Evolutionary conservation across 2,797 vertebrate genomes (phyloP).

Genomic region (Epinephelus malabaricus): DNA sequence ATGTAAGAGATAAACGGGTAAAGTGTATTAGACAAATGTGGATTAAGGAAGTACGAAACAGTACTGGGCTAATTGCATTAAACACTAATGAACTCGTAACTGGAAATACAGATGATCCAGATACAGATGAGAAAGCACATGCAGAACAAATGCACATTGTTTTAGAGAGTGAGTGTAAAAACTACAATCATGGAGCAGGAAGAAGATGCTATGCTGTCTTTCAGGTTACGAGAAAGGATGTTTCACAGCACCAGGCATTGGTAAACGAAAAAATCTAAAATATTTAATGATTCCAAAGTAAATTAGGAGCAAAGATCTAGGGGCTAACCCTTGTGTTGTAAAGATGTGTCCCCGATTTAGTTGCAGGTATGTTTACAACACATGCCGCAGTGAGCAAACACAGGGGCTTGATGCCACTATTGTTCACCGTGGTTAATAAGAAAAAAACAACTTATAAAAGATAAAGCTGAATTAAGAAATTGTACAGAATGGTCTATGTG

Average conservation of each 20-base stretch:
- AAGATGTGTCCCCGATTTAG: background rate
- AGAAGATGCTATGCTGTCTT: background rate
- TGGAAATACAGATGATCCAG: slow-evolving; percentile 1
- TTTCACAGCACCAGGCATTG: background rate
- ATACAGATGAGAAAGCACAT: background rate
- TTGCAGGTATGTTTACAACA: slow-evolving; percentile 49
- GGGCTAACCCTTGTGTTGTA: background rate
- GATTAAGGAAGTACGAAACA: background rate
- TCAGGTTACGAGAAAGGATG: slow-evolving; percentile 1
- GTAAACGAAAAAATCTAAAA: background rate
- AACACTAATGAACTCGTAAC: slow-evolving; percentile 2
- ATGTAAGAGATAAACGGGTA: background rate
- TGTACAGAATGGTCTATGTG: background rate
- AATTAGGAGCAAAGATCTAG: background rate
- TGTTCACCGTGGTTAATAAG: slow-evolving; percentile 3
- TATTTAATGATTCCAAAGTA: background rate
- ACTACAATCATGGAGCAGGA: background rate
- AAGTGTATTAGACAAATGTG: background rate
- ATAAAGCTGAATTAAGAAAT: accelerated
- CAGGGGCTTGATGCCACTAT: slow-evolving; percentile 14
- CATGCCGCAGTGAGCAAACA: slow-evolving; percentile 59
- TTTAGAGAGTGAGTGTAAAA: slow-evolving; percentile 6
- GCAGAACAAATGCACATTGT: background rate
- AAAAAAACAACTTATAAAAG: background rate
- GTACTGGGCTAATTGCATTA: background rate